A percentile compares a stretch with the other conserved stretches of the same genome.
phyloP scores from a whole-genome alignment of 2,797 vertebrate genomes.

The Xerus rutilus region DNA sequence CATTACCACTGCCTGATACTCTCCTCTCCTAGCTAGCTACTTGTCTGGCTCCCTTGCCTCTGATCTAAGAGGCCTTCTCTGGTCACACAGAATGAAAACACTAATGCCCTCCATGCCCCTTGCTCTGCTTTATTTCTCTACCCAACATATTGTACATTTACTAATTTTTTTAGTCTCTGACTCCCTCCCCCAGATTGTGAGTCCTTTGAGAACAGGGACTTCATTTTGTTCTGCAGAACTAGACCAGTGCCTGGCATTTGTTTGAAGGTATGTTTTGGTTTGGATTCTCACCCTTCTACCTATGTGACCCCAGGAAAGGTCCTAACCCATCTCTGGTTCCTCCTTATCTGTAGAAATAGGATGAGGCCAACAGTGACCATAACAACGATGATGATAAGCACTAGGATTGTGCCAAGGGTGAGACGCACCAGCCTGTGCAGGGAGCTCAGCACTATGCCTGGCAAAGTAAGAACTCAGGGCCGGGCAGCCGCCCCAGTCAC shows the following conservation, averaged over 20 bases:
- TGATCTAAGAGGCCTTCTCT: not conserved
- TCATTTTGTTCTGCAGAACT: not conserved
- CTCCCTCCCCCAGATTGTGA: not conserved
- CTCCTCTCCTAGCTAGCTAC: not conserved
- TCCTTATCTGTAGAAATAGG: not conserved
- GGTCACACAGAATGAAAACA: not conserved
- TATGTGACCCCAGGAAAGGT: not conserved
- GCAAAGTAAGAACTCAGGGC: not conserved
- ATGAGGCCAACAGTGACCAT: too few species aligned
- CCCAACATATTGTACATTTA: accelerated
- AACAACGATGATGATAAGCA: too few species aligned
- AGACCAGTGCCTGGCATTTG: not conserved
- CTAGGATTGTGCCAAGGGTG: not conserved
- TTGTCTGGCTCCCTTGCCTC: not conserved
- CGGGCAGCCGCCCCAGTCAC: not conserved
- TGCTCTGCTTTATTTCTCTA: not conserved
- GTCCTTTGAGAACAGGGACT: not conserved
- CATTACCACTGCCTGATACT: not conserved
- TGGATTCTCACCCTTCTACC: not conserved
- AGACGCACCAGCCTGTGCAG: not conserved
- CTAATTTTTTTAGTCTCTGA: not conserved
- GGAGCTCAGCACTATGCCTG: not conserved
- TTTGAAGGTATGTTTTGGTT: not conserved
- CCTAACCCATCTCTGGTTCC: not conserved
- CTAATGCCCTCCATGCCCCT: not conserved